phyloP scores from a whole-genome alignment of 2,113 vertebrate species.

The Melanerpes aurifrons region DNA sequence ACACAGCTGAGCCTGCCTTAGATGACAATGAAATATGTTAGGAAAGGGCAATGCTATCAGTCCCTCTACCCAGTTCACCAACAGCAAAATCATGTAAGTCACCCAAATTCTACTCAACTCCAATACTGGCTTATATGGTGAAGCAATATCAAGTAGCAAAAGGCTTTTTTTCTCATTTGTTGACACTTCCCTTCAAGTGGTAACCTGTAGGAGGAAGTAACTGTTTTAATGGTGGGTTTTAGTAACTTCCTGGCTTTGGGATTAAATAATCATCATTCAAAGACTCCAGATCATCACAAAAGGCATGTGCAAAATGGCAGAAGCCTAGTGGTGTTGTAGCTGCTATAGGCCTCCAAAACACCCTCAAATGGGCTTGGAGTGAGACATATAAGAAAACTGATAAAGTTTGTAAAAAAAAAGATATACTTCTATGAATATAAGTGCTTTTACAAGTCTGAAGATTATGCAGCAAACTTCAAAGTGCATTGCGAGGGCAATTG shows the following conservation, averaged over 20 bases:
- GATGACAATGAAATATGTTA: background rate
- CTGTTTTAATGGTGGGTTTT: background rate
- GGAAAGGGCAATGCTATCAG: background rate
- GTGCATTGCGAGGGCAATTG: background rate
- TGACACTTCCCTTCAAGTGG: background rate
- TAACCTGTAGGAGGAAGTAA: background rate
- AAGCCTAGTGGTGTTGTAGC: background rate
- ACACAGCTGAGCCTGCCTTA: background rate
- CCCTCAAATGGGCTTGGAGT: background rate
- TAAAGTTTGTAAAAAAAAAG: background rate
- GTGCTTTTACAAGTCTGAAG: background rate
- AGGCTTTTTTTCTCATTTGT: background rate
- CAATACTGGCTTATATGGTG: background rate
- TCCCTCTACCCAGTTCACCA: background rate
- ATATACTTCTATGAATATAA: background rate
- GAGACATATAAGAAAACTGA: background rate
- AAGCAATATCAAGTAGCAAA: background rate
- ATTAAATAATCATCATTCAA: background rate
- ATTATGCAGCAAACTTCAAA: background rate
- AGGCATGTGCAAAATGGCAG: background rate
- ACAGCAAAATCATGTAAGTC: background rate
- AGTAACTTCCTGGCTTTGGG: background rate
- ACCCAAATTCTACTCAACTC: background rate
- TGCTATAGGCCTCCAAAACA: background rate
- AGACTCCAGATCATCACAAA: background rate